Evolutionary conservation across 2,888 invertebrate genomes (phyloP).

Genomic region (Eupithecia inturbata): DNA sequence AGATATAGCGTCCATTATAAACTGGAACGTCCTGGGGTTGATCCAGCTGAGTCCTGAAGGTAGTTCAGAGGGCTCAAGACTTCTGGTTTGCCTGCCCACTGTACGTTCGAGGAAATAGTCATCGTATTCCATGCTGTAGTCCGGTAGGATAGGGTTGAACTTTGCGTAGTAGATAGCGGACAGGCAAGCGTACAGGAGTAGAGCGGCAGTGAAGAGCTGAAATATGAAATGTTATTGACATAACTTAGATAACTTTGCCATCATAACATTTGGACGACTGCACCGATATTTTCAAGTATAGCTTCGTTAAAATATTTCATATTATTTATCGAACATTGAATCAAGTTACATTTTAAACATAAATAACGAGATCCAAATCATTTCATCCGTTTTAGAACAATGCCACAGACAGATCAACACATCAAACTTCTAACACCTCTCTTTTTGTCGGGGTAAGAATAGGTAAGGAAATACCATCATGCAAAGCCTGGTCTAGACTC

Average conservation of each 20-base stretch:
- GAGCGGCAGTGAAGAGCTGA: slow-evolving; percentile 91
- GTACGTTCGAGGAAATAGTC: slow-evolving; percentile 89
- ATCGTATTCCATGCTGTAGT: slow-evolving; percentile 89
- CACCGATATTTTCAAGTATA: neutral
- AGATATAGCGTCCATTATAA: slow-evolving; percentile 85
- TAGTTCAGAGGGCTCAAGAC: slow-evolving; percentile 66
- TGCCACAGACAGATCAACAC: no score
- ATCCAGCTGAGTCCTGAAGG: slow-evolving; percentile 82
- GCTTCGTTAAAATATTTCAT: no score
- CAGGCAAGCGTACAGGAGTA: slow-evolving; percentile 92
- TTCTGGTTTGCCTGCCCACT: slow-evolving; percentile 78
- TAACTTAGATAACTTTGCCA: neutral
- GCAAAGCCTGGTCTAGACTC: neutral
- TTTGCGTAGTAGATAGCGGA: slow-evolving; percentile 95
- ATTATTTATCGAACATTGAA: no score
- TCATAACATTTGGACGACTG: neutral
- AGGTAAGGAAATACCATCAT: neutral
- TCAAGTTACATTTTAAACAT: neutral
- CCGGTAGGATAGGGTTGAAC: slow-evolving; percentile 92
- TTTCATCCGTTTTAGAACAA: no score
- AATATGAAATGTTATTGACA: slow-evolving; percentile 48
- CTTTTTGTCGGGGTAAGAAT: neutral
- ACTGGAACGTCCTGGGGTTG: slow-evolving; percentile 86
- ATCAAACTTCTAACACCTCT: neutral
- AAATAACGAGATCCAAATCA: no score